Base-by-base conservation (phyloP, 1,140 invertebrate species). In the Apis cerana region DNA sequence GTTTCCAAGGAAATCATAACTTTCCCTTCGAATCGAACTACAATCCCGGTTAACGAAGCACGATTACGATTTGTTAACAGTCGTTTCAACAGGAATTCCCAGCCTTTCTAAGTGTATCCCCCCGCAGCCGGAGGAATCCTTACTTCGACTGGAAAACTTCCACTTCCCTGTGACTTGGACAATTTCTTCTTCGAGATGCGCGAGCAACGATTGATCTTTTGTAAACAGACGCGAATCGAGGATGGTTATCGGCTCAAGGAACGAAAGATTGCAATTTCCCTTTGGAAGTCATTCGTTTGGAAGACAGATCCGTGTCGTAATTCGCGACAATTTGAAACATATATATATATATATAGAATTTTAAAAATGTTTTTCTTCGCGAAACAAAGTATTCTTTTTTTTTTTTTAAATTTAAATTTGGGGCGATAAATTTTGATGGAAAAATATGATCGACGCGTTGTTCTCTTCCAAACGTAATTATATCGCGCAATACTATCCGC, bases 101-200 rank as follows among this genome's bases (percentile, higher is more conserved):
- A 15, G 68, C 48, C 71, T 61, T 71, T 19, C 68, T 1, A 33
- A 70, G 23, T 62, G 52, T 71, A 71, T 33, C 61, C 67, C 17
- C 17, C 61, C 77, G 33, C 62, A 61, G 67, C 48, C 17, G 8
- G 10, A 2, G 23, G 56, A 52, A 71, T 71, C 56, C 52, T 61
- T 33, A 9, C 77, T 52, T 71, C 52, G 52, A 71, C 43, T 67
- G 50, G 77, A n/a, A 79, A 79, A 79, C 67, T 79, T 62, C 7
- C 19, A 12, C 33, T 33, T 43, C 33, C 33, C 13, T 9, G 17
- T 11, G 56, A 27, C 21, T 77, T 77, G 4, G 2, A 4, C 15
- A 33, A 68, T 58, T 48, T 13, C 52, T 27, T 21, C 23, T n/a
- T 8, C 11, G 23, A 52, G 48, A 21, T 69, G 43, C 67, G 19